Conservation (phyloP, 2,888 invertebrate species). For the Deroplatys truncata region DNA sequence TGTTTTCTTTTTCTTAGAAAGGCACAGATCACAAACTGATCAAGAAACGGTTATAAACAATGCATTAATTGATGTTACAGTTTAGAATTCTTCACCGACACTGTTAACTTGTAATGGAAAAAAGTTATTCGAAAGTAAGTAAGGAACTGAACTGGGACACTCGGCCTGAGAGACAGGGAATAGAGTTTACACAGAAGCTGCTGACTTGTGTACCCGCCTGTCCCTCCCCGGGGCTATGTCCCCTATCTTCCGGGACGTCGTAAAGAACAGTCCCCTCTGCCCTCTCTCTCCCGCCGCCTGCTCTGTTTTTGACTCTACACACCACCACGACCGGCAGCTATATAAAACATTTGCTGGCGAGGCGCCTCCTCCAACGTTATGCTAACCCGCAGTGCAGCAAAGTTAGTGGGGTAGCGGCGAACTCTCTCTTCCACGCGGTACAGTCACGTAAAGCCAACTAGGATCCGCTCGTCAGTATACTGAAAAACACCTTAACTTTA, state of each 20-base stretch:
- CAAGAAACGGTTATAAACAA: too few species aligned
- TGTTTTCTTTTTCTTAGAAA: too few species aligned
- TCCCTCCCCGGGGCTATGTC: not conserved
- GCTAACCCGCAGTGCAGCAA: constrained; percentile 27
- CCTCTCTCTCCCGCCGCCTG: not conserved
- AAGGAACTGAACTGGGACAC: not conserved
- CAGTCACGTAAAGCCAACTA: not conserved
- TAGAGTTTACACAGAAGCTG: not conserved
- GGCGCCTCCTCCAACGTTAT: constrained; percentile 26
- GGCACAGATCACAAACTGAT: too few species aligned
- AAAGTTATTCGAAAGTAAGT: not conserved
- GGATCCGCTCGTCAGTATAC: not conserved
- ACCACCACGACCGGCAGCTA: not conserved
- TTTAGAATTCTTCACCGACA: too few species aligned
- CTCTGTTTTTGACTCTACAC: constrained; percentile 9
- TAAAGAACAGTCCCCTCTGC: not conserved
- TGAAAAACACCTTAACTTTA: too few species aligned
- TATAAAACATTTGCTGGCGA: constrained; percentile 27
- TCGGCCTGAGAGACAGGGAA: not conserved
- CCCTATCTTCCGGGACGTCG: not conserved
- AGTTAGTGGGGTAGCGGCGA: constrained; percentile 8
- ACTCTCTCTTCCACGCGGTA: not conserved
- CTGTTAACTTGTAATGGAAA: too few species aligned
- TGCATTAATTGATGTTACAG: too few species aligned
- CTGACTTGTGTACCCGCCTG: not conserved